Evolutionary conservation across 2,797 vertebrate species (phyloP).

Genomic region (Sebastes hubbsi): DNA sequence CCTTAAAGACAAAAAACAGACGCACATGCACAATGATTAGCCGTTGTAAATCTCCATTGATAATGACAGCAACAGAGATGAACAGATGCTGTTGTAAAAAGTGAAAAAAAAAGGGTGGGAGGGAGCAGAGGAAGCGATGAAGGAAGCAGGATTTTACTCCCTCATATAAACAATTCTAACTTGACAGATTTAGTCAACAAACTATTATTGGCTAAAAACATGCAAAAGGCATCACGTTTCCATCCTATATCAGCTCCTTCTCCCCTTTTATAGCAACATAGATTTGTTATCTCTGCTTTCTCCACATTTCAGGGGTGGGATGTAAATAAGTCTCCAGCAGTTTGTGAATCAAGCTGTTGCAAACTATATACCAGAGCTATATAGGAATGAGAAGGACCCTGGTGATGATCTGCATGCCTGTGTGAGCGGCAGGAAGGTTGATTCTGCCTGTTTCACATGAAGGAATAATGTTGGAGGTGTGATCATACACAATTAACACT

Average conservation of each 20-base stretch:
- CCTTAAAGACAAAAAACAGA: not conserved
- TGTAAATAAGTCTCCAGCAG: not conserved
- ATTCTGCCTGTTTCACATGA: constrained; percentile 24
- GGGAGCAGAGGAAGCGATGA: not conserved
- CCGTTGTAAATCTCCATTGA: not conserved
- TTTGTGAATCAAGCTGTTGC: constrained; percentile 30
- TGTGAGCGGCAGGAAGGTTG: constrained; percentile 8
- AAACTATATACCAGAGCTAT: not conserved
- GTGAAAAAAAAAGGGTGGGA: not conserved
- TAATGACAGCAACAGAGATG: not conserved
- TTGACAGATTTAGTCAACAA: not conserved
- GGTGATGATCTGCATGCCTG: constrained; percentile 2
- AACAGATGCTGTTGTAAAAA: not conserved
- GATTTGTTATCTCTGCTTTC: too few relatives aligned
- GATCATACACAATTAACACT: constrained; percentile 70
- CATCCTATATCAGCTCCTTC: not conserved
- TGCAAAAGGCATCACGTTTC: not conserved
- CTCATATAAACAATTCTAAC: not conserved
- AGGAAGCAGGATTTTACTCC: not conserved
- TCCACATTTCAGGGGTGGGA: too few relatives aligned
- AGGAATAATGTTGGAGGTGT: constrained; percentile 51
- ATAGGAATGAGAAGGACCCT: not conserved
- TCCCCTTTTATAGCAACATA: not conserved
- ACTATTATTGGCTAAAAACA: not conserved
- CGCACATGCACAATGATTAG: not conserved